Conservation (phyloP, 2,888 invertebrate species). For the Eristalis tenax region DNA sequence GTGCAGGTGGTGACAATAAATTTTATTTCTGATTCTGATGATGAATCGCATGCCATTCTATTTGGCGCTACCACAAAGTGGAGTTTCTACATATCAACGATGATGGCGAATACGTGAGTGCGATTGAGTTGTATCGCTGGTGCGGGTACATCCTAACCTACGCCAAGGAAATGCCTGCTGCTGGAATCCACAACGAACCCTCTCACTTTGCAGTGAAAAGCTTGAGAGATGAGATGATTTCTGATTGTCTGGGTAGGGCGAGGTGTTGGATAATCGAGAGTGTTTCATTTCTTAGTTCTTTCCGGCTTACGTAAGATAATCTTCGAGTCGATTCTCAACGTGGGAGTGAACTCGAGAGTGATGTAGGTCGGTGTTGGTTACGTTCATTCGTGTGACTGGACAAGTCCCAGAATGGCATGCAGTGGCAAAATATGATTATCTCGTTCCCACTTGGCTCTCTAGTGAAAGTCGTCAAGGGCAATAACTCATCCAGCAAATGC, state of each 20-base stretch:
- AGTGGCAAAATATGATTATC: too few species aligned
- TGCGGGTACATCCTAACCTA: not conserved
- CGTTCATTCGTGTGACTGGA: not conserved
- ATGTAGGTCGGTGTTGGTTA: not conserved
- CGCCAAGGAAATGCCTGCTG: not conserved
- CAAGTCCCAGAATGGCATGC: too few species aligned
- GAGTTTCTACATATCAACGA: not conserved
- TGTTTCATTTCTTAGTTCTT: not conserved
- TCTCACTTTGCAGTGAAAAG: not conserved
- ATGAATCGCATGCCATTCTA: not conserved
- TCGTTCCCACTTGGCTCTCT: not conserved
- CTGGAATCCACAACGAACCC: not conserved
- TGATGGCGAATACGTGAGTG: not conserved
- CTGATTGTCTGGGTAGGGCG: not conserved
- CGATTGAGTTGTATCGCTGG: not conserved
- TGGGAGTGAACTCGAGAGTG: not conserved
- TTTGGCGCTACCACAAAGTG: not conserved
- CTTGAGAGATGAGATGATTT: not conserved
- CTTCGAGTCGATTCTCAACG: not conserved
- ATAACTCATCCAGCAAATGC: not conserved
- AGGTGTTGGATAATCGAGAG: not conserved
- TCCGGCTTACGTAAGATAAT: not conserved
- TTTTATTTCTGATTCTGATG: conserved; percentile 15
- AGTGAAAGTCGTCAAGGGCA: not conserved
- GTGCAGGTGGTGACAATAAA: conserved; percentile 62